phyloP scores from a whole-genome alignment of 2,797 vertebrate species.

The Tympanoctomys barrerae region DNA sequence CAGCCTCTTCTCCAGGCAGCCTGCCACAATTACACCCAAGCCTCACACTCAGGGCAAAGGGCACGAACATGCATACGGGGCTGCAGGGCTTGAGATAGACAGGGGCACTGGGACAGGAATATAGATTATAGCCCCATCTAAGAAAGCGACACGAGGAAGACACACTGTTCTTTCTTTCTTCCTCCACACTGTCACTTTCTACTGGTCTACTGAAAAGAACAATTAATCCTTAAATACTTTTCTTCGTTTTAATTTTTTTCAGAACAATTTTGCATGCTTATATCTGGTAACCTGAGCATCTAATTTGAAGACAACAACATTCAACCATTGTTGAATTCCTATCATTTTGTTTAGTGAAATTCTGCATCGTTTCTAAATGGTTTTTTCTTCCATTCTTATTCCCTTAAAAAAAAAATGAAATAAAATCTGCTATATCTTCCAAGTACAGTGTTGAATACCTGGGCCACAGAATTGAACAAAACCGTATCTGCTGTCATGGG shows the following conservation, averaged over 20 bases:
- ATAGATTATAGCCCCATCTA: background rate
- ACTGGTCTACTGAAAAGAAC: no score
- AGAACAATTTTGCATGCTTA: no score
- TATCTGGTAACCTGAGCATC: no score
- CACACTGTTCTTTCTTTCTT: background rate
- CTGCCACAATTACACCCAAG: constrained; percentile 5
- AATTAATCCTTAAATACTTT: no score
- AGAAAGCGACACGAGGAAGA: background rate
- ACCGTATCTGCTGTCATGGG: background rate
- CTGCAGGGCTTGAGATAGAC: background rate
- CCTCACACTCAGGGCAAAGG: background rate
- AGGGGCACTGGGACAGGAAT: fast-evolving
- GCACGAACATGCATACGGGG: background rate
- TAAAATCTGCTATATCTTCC: background rate
- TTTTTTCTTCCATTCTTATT: no score
- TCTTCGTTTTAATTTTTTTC: no score
- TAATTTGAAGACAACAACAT: no score
- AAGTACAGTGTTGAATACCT: background rate
- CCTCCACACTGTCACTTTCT: no score
- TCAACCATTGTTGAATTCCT: no score
- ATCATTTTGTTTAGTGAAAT: no score
- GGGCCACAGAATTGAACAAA: background rate
- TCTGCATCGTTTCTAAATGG: no score
- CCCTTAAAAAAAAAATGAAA: no score
- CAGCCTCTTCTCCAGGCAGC: background rate